phyloP scores from a whole-genome alignment of 2,113 vertebrate species.

The Dromaius novaehollandiae region DNA sequence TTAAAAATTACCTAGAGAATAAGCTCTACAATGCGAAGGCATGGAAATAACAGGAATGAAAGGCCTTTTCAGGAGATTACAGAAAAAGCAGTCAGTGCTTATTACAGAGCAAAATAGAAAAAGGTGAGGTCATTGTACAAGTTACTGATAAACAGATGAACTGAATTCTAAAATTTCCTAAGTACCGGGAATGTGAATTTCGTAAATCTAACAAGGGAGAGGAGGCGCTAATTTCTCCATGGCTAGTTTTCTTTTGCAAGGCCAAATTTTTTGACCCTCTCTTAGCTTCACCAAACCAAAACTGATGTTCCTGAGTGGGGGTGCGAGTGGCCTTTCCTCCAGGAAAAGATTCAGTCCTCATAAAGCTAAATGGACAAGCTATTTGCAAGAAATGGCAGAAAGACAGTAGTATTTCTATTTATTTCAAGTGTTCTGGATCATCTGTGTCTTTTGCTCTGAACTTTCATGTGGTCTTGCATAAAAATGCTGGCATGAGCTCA shows the following conservation, averaged over 20 bases:
- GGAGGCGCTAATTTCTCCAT: neutral
- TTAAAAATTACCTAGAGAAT: constrained; percentile 21
- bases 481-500: neutral
- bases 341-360: neutral
- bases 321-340: neutral
- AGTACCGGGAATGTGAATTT: neutral
- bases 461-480: neutral
- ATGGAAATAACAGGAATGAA: neutral
- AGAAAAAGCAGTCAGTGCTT: neutral
- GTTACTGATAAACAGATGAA: too few species aligned
- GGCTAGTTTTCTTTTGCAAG: neutral
- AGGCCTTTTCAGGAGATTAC: neutral
- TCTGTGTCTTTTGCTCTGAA: neutral
- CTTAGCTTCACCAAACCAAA: neutral
- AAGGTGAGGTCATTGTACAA: neutral
- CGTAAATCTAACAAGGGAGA: neutral
- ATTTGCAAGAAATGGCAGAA: neutral
- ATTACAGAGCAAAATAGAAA: neutral
- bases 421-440: neutral
- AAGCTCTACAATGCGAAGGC: neutral
- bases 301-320: neutral
- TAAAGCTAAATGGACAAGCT: neutral
- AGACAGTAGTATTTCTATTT: neutral
- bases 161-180: too few species aligned
- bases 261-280: neutral